Evolutionary conservation across 2,113 vertebrate genomes (phyloP).

Genomic region (Vidua chalybeata): DNA sequence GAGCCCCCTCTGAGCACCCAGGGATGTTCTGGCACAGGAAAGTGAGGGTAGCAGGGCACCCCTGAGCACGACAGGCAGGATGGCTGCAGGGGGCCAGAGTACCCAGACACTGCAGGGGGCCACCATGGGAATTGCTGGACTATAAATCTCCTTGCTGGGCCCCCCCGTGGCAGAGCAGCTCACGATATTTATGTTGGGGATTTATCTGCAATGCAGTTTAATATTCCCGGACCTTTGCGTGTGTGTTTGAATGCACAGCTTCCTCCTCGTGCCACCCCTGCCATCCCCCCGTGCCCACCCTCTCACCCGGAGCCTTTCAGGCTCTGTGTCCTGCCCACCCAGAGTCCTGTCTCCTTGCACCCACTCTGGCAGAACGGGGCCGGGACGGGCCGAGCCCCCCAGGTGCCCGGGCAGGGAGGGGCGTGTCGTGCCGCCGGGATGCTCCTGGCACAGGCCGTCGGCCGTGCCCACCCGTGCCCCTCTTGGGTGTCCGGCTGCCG

Average conservation of each 20-base stretch:
- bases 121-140: constrained; percentile 10
- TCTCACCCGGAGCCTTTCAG: neutral
- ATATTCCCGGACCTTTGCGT: constrained; percentile 37
- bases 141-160: constrained; percentile 58
- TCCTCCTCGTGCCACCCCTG: neutral
- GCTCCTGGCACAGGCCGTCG: neutral
- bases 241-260: neutral
- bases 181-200: constrained; percentile 68
- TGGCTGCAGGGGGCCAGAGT: accelerated
- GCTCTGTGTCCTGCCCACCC: neutral
- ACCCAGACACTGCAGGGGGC: neutral
- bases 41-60: neutral
- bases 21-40: accelerated
- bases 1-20: neutral
- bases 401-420: neutral
- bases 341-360: neutral
- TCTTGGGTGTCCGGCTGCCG: neutral
- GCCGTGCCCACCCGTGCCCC: neutral
- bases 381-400: neutral
- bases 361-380: neutral
- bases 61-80: neutral
- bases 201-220: constrained; percentile 77
- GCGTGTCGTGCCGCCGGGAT: neutral
- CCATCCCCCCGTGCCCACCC: neutral
- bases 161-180: constrained; percentile 54